Conservation (phyloP, 1,140 invertebrate genomes). For the Zaprionus capensis region DNA sequence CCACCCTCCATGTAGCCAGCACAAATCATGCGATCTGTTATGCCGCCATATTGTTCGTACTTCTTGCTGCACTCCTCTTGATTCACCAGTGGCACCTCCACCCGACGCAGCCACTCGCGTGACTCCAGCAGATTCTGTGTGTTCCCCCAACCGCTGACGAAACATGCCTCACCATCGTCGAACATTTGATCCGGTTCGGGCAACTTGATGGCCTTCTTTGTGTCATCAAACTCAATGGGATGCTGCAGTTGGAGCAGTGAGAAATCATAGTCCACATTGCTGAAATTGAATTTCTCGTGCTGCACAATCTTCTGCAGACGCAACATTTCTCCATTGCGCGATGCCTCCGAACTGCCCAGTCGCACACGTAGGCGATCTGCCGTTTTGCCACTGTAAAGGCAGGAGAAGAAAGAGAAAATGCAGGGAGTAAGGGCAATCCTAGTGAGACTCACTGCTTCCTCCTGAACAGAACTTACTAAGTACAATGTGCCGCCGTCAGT, state of each 20-base stretch:
- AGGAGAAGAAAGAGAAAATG: neutral
- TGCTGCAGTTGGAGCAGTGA: constrained; percentile 76
- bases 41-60: constrained; percentile 84
- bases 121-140: constrained; percentile 72
- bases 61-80: constrained; percentile 83
- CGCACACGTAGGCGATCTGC: constrained; percentile 65
- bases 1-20: constrained; percentile 90
- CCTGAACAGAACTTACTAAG: constrained; percentile 75
- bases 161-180: constrained; percentile 75
- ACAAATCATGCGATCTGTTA: constrained; percentile 94
- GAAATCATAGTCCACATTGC: constrained; percentile 82
- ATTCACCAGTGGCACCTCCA: constrained; percentile 85
- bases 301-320: constrained; percentile 73
- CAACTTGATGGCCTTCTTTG: constrained; percentile 64
- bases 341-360: constrained; percentile 66
- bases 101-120: constrained; percentile 75
- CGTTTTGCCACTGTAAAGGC: constrained; percentile 61
- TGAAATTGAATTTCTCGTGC: constrained; percentile 73
- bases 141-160: constrained; percentile 85
- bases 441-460: no score
- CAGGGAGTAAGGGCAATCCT: no score
- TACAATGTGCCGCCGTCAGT: constrained; percentile 86
- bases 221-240: constrained; percentile 72
- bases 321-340: constrained; percentile 67
- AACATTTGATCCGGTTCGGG: constrained; percentile 62